Percentiles rank a stretch among this genome's conserved stretches.
Evolutionary conservation across 1,140 invertebrate genomes (phyloP).

Genomic region (Conus ventricosus): DNA sequence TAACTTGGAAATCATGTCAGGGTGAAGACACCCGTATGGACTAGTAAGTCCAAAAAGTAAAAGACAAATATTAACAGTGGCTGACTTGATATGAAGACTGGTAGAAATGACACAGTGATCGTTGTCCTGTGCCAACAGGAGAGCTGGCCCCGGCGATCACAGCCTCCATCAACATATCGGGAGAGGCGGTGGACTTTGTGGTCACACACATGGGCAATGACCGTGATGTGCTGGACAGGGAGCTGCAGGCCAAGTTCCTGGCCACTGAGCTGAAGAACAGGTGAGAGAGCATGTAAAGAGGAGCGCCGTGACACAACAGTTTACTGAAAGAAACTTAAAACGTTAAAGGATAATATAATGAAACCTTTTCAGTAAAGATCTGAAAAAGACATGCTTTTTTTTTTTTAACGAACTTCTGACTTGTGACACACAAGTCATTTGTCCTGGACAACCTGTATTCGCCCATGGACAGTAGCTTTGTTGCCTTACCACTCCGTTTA

Average conservation of each 20-base stretch:
- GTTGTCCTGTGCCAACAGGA: slow-evolving; percentile 47
- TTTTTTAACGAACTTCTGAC: too few species aligned
- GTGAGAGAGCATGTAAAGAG: slow-evolving; percentile 37
- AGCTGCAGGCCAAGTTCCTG: slow-evolving; percentile 70
- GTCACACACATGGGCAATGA: slow-evolving; percentile 76
- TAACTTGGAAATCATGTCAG: too few species aligned
- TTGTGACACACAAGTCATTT: too few species aligned
- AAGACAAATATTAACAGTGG: too few species aligned
- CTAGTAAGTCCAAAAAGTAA: too few species aligned
- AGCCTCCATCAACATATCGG: slow-evolving; percentile 72
- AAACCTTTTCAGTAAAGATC: background rate
- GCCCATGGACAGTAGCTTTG: too few species aligned
- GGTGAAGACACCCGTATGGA: too few species aligned
- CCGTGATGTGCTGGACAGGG: slow-evolving; percentile 71
- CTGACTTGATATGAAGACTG: background rate
- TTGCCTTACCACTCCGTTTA: too few species aligned
- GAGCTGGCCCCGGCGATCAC: slow-evolving; percentile 74
- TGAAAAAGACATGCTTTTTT: too few species aligned
- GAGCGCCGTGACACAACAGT: background rate
- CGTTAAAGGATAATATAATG: background rate
- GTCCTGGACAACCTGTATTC: too few species aligned
- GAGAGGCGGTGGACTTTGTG: slow-evolving; percentile 72
- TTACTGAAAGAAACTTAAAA: background rate
- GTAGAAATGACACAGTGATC: background rate
- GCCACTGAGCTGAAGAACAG: slow-evolving; percentile 61